These are phyloP conservation scores for Galago senegalensis DNA, from an alignment of 2,797 vertebrate species.

Conservation along the genomic window DNA sequence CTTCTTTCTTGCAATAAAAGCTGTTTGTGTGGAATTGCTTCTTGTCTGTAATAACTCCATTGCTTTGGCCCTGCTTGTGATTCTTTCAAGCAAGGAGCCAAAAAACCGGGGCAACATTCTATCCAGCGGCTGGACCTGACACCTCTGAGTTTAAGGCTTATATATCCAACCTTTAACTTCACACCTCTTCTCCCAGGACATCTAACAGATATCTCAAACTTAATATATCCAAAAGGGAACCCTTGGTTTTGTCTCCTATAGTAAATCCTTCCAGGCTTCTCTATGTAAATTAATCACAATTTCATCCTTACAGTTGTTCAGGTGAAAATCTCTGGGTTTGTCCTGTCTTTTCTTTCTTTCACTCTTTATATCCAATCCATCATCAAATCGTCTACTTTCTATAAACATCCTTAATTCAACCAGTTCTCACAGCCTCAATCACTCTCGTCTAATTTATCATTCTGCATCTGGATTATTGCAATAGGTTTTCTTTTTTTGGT, in stretches of 20 bases:
- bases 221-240: not conserved
- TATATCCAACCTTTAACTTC: not conserved
- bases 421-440: not conserved
- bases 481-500: not conserved
- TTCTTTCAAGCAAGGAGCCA: too few relatives aligned
- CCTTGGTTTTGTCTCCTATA: not conserved
- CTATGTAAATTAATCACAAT: not conserved
- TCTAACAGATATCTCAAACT: not conserved
- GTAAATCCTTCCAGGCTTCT: not conserved
- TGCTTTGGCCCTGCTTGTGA: too few relatives aligned
- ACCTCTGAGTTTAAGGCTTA: not conserved
- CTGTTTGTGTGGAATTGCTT: too few relatives aligned
- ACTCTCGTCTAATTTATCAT: not conserved
- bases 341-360: not conserved
- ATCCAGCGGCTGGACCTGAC: too few relatives aligned
- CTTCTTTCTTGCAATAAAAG: too few relatives aligned
- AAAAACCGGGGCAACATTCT: too few relatives aligned
- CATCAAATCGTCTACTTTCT: not conserved
- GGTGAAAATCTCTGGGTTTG: not conserved
- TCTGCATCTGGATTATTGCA: not conserved
- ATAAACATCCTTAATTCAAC: not conserved
- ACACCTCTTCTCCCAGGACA: conserved; percentile 8
- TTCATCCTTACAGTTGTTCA: not conserved
- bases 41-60: too few relatives aligned
- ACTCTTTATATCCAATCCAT: not conserved